A percentile compares a stretch with the other conserved stretches of the same genome.
Evolutionary conservation across 2,797 vertebrate species (phyloP).

Genomic region (Protonibea diacanthus): DNA sequence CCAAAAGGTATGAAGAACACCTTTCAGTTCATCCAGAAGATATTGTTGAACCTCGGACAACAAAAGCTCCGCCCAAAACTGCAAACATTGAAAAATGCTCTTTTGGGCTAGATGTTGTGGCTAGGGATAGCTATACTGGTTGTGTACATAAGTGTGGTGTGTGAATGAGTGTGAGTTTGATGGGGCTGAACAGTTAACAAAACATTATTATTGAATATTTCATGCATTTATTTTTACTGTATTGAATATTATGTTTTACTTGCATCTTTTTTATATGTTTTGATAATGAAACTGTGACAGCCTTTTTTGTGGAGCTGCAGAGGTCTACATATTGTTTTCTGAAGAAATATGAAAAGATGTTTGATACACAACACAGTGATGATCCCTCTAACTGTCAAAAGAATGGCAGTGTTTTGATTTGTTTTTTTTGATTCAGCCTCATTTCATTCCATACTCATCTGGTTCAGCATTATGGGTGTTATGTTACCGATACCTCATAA

Average conservation of each 20-base stretch:
- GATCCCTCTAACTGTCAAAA: neutral
- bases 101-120: constrained; percentile 7
- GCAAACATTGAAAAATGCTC: constrained; percentile 18
- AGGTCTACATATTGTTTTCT: no score
- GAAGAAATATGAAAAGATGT: no score
- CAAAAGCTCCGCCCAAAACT: constrained; percentile 18
- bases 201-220: no score
- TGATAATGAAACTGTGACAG: neutral
- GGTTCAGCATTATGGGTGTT: no score
- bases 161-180: no score
- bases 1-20: constrained; percentile 24
- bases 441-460: no score
- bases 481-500: no score
- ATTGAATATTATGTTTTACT: no score
- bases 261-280: neutral
- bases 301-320: no score
- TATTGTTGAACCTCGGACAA: neutral
- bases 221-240: no score
- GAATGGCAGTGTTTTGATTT: neutral
- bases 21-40: constrained; percentile 11
- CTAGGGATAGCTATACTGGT: neutral
- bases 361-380: neutral
- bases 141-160: no score
- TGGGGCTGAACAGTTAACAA: no score
- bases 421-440: neutral